phyloP scores from a whole-genome alignment of 2,888 invertebrate genomes.

The Lasioglossum figueresi region DNA sequence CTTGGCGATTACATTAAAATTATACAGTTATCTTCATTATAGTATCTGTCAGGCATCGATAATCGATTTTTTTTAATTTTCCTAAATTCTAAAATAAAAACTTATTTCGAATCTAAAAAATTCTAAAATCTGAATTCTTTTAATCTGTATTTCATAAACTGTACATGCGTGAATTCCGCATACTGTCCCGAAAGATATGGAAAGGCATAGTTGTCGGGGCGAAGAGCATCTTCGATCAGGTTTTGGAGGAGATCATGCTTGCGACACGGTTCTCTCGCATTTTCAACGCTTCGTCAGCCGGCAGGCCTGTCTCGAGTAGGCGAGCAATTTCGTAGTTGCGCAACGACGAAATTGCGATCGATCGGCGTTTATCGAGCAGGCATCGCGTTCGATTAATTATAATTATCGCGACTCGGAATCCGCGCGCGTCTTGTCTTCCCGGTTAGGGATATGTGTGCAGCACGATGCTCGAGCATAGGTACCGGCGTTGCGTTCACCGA shows the following conservation, averaged over 20 bases:
- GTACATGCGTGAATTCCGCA: background rate
- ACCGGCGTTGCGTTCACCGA: conserved; percentile 2
- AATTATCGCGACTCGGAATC: conserved; percentile 26
- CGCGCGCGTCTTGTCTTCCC: background rate
- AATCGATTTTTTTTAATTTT: too few relatives aligned
- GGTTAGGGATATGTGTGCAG: background rate
- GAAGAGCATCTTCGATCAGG: background rate
- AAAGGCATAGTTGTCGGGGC: background rate
- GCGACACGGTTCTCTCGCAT: background rate
- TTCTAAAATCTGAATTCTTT: too few relatives aligned
- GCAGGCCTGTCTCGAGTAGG: background rate
- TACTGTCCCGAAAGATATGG: background rate
- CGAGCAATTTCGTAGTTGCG: conserved; percentile 34
- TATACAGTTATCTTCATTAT: too few relatives aligned
- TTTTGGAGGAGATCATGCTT: background rate
- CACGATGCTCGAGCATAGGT: background rate
- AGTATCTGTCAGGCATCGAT: too few relatives aligned
- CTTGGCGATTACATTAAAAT: too few relatives aligned
- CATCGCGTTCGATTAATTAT: conserved; percentile 29
- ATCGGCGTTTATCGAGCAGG: conserved; percentile 38
- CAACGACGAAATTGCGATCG: conserved; percentile 37
- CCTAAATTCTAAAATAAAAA: too few relatives aligned
- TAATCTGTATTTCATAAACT: background rate
- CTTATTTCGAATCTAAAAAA: too few relatives aligned
- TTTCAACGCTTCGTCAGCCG: background rate